Evolutionary conservation across 2,113 vertebrate genomes (phyloP).

Genomic region (Otus sunia): DNA sequence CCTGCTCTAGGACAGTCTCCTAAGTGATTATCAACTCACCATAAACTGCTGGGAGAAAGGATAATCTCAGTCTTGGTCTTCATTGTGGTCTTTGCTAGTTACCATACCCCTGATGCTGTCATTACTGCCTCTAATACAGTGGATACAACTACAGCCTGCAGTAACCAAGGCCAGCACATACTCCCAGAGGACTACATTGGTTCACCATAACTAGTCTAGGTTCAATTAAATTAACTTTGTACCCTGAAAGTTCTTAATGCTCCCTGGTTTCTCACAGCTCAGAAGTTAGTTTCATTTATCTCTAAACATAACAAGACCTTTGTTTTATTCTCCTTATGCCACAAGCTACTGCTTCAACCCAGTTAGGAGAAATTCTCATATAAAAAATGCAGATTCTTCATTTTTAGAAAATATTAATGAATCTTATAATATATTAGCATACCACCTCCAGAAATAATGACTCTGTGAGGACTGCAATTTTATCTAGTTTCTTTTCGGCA

Average conservation of each 20-base stretch:
- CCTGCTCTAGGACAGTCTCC: neutral
- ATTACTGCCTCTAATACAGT: neutral
- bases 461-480: neutral
- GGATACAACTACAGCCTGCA: neutral
- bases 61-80: neutral
- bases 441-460: neutral
- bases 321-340: neutral
- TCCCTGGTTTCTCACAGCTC: neutral
- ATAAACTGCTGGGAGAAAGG: neutral
- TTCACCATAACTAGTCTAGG: neutral
- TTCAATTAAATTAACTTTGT: neutral
- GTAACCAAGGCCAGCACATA: neutral
- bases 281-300: neutral
- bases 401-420: neutral
- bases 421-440: neutral
- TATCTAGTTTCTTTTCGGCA: neutral
- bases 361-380: neutral
- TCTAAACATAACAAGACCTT: neutral
- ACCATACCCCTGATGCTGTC: neutral
- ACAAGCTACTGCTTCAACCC: neutral
- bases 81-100: neutral
- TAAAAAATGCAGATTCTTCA: neutral
- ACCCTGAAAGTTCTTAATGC: neutral
- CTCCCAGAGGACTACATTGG: fast-evolving
- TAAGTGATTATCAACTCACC: neutral